Evolutionary conservation across 2,888 invertebrate species (phyloP).

Genomic region (Herminia tarsipennalis): DNA sequence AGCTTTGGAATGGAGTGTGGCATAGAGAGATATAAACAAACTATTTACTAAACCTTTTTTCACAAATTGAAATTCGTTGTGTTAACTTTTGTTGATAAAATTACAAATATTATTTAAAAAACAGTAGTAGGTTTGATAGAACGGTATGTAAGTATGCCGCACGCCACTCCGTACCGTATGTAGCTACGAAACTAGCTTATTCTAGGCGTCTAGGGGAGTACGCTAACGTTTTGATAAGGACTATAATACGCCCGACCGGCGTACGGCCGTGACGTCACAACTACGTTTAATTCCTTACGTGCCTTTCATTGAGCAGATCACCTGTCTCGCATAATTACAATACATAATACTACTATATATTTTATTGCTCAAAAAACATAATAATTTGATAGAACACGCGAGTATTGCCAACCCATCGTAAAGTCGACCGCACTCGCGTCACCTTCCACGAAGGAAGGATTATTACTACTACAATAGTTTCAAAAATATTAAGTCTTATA

Average conservation of each 20-base stretch:
- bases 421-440: slow-evolving; percentile 20
- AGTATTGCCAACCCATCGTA: slow-evolving; percentile 2
- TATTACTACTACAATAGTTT: slow-evolving; percentile 70
- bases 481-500: slow-evolving; percentile 77
- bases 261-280: slow-evolving; percentile 48
- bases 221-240: slow-evolving; percentile 65
- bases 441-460: slow-evolving; percentile 53
- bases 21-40: not conserved
- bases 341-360: slow-evolving; percentile 56
- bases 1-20: slow-evolving; percentile 46
- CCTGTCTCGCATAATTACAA: slow-evolving; percentile 60
- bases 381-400: slow-evolving; percentile 39
- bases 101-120: not conserved
- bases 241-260: slow-evolving; percentile 50
- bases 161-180: slow-evolving; percentile 37
- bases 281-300: slow-evolving; percentile 82
- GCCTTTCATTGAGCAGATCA: slow-evolving; percentile 75
- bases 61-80: slow-evolving; percentile 14
- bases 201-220: slow-evolving; percentile 70
- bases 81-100: not conserved
- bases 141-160: slow-evolving; percentile 42
- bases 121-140: not conserved
- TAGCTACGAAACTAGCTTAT: slow-evolving; percentile 70
- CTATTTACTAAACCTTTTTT: not conserved
- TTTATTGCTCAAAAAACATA: slow-evolving; percentile 65